These are phyloP conservation scores for Tauraco erythrolophus DNA, from an alignment of 2,113 vertebrate species.

Conservation along the genomic window DNA sequence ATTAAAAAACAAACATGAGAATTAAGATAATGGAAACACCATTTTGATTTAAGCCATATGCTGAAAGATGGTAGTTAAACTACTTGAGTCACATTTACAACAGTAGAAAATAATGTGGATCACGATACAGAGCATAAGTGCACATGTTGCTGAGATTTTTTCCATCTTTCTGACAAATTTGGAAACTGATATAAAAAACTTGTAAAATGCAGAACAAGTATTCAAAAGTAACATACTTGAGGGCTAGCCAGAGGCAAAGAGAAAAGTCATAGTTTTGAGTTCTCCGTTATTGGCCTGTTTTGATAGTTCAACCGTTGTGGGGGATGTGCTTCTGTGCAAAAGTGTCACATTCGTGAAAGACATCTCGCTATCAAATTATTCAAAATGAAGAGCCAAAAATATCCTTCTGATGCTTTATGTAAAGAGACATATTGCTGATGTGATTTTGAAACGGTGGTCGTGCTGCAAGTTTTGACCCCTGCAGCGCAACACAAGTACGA, in stretches of 20 bases:
- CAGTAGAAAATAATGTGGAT: not conserved
- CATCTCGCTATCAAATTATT: not conserved
- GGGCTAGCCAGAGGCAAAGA: slow-evolving; percentile 44
- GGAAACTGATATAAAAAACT: not conserved
- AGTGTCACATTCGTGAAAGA: slow-evolving; percentile 10
- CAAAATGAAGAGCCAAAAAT: not conserved
- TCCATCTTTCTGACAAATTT: not conserved
- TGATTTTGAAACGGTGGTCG: not conserved
- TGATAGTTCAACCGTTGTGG: slow-evolving; percentile 22
- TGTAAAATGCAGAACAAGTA: slow-evolving; percentile 18
- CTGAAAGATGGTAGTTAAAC: not conserved
- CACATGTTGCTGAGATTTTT: not conserved
- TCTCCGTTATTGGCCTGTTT: slow-evolving; percentile 32
- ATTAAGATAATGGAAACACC: not conserved
- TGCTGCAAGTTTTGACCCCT: not conserved
- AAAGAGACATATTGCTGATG: not conserved
- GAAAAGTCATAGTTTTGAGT: slow-evolving; percentile 18
- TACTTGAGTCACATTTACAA: not conserved
- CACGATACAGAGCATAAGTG: not conserved
- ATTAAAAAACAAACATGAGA: not conserved
- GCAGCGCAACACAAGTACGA: not conserved
- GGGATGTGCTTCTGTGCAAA: slow-evolving; percentile 15
- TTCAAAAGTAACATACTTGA: slow-evolving; percentile 32
- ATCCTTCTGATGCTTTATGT: not conserved
- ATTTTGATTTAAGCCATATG: not conserved